Base-by-base conservation (phyloP, 1,140 invertebrate genomes). In the Bombus polaris region DNA sequence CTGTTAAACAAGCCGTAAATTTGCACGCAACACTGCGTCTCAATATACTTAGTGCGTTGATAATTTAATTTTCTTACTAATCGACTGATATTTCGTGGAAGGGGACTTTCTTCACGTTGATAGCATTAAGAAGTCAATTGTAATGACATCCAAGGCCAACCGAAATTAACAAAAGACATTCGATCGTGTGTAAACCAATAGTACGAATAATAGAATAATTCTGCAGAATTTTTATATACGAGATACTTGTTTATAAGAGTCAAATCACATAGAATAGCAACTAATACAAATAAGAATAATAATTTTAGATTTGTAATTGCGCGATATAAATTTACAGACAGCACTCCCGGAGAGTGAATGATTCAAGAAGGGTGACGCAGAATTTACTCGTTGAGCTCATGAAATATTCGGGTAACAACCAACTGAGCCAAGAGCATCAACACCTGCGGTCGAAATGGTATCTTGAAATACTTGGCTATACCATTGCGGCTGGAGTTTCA, bases 351-450 rank as follows among this genome's bases (percentile, higher is more conserved):
- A 75, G 47, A 88, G 87, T 91, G 83, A 89, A 92, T 87, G 78
- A 91, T 92, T 87, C 65, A 59, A 68, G 68, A 47, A 70, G 71
- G 80, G 79, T 82, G 75, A 88, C 66, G 53, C 65, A 70, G 81
- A 78, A 87, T 80, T 88, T 87, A 83, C 84, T 90, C 72, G 83
- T 86, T 88, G 42, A 62, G 53, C 85, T 92, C 91, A 92, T 93
- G 86, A 93, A 93, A 92, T 93, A 93, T 92, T 93, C 91, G 87
- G 42, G 35, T 74, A 86, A 59, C 83, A 87, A 85, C 85, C 79
- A 87, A 92, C 81, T 86, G 82, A 77, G 80, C 85, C 78, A 89
- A 44, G 22, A 81, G 70, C 77, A 91, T 91, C 89, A 91, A 89
- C 92, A 93, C 91, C 92, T 93, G 92, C 82, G 92, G 85, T 91